phyloP scores from a whole-genome alignment of 2,113 vertebrate genomes.

The Argyrosomus japonicus region DNA sequence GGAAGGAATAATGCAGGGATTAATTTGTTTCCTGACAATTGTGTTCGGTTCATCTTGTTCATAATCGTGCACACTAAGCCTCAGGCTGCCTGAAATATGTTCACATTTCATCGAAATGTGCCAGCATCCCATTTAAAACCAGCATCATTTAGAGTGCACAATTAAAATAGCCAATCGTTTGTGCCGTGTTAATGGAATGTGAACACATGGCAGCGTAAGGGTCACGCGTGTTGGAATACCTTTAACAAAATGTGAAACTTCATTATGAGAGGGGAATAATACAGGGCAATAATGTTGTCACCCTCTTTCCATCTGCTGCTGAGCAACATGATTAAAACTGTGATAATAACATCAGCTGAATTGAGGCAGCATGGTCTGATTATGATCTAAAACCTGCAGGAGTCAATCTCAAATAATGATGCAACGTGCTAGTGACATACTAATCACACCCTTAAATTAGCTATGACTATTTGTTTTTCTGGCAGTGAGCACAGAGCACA shows the following conservation, averaged over 20 bases:
- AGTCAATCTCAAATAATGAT: not conserved
- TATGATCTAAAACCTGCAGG: constrained; percentile 5
- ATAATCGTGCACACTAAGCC: constrained; percentile 53
- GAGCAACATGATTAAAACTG: constrained; percentile 26
- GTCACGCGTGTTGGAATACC: constrained; percentile 23
- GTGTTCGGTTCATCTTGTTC: constrained; percentile 45
- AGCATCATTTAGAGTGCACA: constrained; percentile 52
- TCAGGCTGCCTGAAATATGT: constrained; percentile 44
- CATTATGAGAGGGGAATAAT: constrained; percentile 37
- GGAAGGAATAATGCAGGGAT: constrained; percentile 66
- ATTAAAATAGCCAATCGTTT: constrained; percentile 62
- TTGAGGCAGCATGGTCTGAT: constrained; percentile 28
- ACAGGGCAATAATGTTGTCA: constrained; percentile 26
- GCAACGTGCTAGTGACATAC: not conserved
- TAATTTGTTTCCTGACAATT: constrained; percentile 70
- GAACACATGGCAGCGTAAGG: constrained; percentile 28
- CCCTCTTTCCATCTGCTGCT: constrained; percentile 30
- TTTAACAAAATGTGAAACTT: constrained; percentile 47
- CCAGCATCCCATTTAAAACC: constrained; percentile 54
- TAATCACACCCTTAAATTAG: not conserved
- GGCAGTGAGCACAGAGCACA: not conserved
- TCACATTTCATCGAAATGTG: constrained; percentile 54
- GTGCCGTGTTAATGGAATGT: constrained; percentile 51
- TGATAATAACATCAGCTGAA: not conserved
- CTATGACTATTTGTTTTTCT: not conserved